phyloP scores from a whole-genome alignment of 1,140 invertebrate species.

The Kradibia gibbosae region DNA sequence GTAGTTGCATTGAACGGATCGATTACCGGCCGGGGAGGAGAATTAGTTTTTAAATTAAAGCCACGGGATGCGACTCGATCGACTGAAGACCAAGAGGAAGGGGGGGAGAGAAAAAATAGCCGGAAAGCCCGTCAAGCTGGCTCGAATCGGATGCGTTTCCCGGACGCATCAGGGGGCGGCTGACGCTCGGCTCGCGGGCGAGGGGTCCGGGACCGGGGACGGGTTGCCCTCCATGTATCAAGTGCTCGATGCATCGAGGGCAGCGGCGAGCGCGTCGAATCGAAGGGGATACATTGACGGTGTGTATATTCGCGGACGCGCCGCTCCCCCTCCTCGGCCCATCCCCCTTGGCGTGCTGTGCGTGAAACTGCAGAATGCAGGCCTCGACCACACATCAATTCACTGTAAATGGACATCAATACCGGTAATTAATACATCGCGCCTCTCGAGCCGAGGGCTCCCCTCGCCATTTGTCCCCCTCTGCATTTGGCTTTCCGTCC shows the following conservation, averaged over 20 bases:
- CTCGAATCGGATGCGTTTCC: constrained; percentile 19
- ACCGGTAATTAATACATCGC: constrained; percentile 75
- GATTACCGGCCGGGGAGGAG: no score
- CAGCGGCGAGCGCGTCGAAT: constrained; percentile 35
- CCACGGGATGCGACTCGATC: not conserved
- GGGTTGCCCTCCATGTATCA: constrained; percentile 11
- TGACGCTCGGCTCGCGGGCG: not conserved
- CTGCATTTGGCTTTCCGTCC: no score
- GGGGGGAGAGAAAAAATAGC: not conserved
- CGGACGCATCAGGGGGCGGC: constrained; percentile 6
- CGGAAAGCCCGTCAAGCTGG: not conserved
- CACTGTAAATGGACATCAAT: constrained; percentile 74
- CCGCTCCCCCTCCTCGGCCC: not conserved
- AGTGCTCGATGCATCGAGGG: constrained; percentile 41
- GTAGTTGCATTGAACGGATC: not conserved
- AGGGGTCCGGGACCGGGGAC: not conserved
- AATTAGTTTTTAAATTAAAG: no score
- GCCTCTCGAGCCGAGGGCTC: constrained; percentile 57
- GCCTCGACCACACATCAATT: constrained; percentile 74
- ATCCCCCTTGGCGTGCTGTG: constrained; percentile 26
- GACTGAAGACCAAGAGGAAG: not conserved
- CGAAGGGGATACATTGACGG: constrained; percentile 35
- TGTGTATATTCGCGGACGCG: not conserved
- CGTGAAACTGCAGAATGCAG: constrained; percentile 48
- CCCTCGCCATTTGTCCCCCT: not conserved